Evolutionary conservation across 2,113 vertebrate genomes (phyloP).

Genomic region (Burhinus oedicnemus): DNA sequence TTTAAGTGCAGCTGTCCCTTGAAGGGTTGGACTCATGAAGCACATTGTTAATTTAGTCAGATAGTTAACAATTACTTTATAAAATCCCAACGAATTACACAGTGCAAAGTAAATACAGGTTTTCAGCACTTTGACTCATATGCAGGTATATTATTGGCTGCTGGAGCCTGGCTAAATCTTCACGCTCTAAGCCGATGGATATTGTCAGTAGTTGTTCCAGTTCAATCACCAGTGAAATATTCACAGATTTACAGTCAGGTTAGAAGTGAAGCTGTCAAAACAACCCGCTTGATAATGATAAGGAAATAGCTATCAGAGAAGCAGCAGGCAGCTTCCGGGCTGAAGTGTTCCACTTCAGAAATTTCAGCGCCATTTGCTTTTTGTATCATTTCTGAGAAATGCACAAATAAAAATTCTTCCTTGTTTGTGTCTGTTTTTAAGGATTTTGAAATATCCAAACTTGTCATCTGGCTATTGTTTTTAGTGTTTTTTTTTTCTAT

Average conservation of each 20-base stretch:
- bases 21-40: background rate
- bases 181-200: rapidly evolving
- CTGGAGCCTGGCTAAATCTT: background rate
- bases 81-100: background rate
- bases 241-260: background rate
- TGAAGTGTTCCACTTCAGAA: background rate
- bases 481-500: background rate
- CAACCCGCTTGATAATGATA: background rate
- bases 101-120: background rate
- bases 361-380: background rate
- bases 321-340: background rate
- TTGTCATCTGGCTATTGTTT: background rate
- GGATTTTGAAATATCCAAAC: background rate
- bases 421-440: background rate
- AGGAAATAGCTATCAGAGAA: background rate
- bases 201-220: background rate
- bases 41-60: background rate
- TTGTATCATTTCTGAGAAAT: background rate
- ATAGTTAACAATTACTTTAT: background rate
- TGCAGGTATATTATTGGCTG: background rate
- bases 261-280: conserved; percentile 19
- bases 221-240: background rate
- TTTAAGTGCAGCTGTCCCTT: background rate
- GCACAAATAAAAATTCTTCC: background rate
- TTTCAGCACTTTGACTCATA: background rate